Evolutionary conservation across 2,797 vertebrate species (phyloP).

Genomic region (Typhlichthys subterraneus): DNA sequence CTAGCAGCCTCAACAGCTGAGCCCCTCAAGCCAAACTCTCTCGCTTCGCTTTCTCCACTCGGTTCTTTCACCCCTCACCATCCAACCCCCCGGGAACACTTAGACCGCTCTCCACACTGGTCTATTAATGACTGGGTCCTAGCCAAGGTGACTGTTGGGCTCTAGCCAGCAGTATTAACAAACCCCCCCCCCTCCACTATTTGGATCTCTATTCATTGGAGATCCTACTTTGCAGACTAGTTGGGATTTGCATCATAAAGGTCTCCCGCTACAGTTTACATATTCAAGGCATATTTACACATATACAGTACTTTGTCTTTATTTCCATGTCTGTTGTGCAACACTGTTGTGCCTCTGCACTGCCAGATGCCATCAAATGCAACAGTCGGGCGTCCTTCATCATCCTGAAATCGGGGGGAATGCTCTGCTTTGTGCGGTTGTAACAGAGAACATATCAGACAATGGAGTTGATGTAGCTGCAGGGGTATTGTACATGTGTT

Average conservation of each 20-base stretch:
- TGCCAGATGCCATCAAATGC: slow-evolving; percentile 48
- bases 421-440: slow-evolving; percentile 36
- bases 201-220: slow-evolving; percentile 6
- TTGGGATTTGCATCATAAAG: slow-evolving; percentile 51
- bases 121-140: slow-evolving; percentile 57
- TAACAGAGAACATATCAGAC: slow-evolving; percentile 52
- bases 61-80: not conserved
- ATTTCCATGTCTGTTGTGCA: slow-evolving; percentile 33
- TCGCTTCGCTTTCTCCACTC: slow-evolving; percentile 5
- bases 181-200: slow-evolving; percentile 12
- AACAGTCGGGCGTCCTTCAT: slow-evolving; percentile 46
- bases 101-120: slow-evolving; percentile 62
- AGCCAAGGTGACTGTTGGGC: slow-evolving; percentile 57
- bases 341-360: slow-evolving; percentile 36
- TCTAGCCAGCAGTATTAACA: slow-evolving; percentile 46
- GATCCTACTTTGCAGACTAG: slow-evolving; percentile 30
- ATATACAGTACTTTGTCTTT: slow-evolving; percentile 26
- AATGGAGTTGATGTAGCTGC: slow-evolving; percentile 48
- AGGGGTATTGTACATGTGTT: slow-evolving; percentile 56
- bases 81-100: slow-evolving; percentile 55
- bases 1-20: slow-evolving; percentile 42
- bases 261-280: slow-evolving; percentile 35
- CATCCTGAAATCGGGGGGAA: slow-evolving; percentile 29
- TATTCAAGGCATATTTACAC: slow-evolving; percentile 54
- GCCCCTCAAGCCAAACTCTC: slow-evolving; percentile 11